A percentile compares a stretch with the other conserved stretches of the same genome.
Evolutionary conservation across 30 jellyfish, hydroid and myxozoan genomes (phyloP).

Genomic region (Chironex yamaguchii): DNA sequence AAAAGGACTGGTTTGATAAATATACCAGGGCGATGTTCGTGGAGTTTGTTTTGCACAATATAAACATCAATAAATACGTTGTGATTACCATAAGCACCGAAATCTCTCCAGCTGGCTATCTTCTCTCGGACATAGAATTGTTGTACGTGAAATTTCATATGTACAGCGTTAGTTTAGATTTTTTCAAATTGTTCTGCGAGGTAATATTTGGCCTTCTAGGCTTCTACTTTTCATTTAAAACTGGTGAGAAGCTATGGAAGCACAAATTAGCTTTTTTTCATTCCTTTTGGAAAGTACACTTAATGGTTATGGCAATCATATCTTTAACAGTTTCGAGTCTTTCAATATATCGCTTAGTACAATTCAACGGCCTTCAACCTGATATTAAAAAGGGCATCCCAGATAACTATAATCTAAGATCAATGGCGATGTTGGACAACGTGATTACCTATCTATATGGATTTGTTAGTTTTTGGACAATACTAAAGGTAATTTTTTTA

Average conservation of each 20-base stretch:
- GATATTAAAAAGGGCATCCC: constrained; percentile 71
- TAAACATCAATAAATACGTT: constrained; percentile 56
- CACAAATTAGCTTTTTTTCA: not conserved
- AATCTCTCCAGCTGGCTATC: constrained; percentile 63
- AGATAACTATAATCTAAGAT: constrained; percentile 44
- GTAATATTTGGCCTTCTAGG: constrained; percentile 64
- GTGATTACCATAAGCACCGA: constrained; percentile 62
- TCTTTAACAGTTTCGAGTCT: constrained; percentile 42
- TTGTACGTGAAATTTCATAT: constrained; percentile 49
- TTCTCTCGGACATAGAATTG: constrained; percentile 39
- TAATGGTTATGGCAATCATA: constrained; percentile 15
- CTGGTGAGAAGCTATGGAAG: constrained; percentile 1
- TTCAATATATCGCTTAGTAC: constrained; percentile 53
- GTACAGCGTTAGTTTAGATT: constrained; percentile 67
- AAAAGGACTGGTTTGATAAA: constrained; percentile 81
- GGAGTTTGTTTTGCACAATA: constrained; percentile 66
- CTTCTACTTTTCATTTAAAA: constrained; percentile 31
- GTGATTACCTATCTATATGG: constrained; percentile 70
- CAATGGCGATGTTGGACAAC: constrained; percentile 61
- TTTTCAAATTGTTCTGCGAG: constrained; percentile 78
- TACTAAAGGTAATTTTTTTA: constrained; percentile 80
- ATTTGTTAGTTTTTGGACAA: constrained; percentile 64
- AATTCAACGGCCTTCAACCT: constrained; percentile 26
- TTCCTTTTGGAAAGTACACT: constrained; percentile 67
- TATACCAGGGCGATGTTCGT: constrained; percentile 68